Evolutionary conservation across 2,797 vertebrate species (phyloP).

Genomic region (Melanotaenia parkinsoni): DNA sequence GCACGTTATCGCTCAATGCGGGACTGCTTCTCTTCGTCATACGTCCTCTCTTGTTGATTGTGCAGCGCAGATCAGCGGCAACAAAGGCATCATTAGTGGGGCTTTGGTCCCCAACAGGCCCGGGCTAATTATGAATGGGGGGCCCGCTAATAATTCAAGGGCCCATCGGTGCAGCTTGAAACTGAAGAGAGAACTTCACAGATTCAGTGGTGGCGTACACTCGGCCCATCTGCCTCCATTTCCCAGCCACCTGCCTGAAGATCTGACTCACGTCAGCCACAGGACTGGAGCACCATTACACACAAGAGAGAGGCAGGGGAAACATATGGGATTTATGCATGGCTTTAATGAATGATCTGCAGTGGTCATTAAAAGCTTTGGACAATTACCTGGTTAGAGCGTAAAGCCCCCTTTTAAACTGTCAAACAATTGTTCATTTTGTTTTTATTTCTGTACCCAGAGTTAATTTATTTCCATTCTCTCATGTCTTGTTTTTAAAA

Average conservation of each 20-base stretch:
- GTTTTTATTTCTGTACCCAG: slow-evolving; percentile 19
- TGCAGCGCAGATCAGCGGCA: slow-evolving; percentile 80
- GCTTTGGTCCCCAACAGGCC: slow-evolving; percentile 84
- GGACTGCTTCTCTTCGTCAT: slow-evolving; percentile 78
- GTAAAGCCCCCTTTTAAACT: slow-evolving; percentile 49
- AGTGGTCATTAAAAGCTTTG: slow-evolving; percentile 63
- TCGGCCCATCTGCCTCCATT: slow-evolving; percentile 79
- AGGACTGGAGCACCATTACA: slow-evolving; percentile 67
- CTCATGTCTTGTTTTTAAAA: slow-evolving; percentile 1
- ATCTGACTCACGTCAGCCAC: slow-evolving; percentile 74
- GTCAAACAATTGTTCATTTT: slow-evolving; percentile 41
- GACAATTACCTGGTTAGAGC: slow-evolving; percentile 65
- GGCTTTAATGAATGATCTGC: slow-evolving; percentile 68
- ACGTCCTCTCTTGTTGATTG: slow-evolving; percentile 83
- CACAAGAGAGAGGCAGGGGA: slow-evolving; percentile 63
- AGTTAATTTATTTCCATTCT: slow-evolving; percentile 17
- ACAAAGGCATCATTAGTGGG: slow-evolving; percentile 87
- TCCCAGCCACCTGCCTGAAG: slow-evolving; percentile 80
- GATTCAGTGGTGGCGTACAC: slow-evolving; percentile 68
- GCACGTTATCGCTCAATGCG: slow-evolving; percentile 80
- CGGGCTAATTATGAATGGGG: slow-evolving; percentile 85
- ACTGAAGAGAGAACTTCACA: slow-evolving; percentile 79
- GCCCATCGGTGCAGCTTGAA: slow-evolving; percentile 81
- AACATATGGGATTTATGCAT: slow-evolving; percentile 76
- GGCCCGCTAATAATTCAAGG: slow-evolving; percentile 84